A percentile compares a stretch with the other conserved stretches of the same genome.
Conservation (phyloP, 2,113 vertebrate species). For the Zosterops hypoxanthus region DNA sequence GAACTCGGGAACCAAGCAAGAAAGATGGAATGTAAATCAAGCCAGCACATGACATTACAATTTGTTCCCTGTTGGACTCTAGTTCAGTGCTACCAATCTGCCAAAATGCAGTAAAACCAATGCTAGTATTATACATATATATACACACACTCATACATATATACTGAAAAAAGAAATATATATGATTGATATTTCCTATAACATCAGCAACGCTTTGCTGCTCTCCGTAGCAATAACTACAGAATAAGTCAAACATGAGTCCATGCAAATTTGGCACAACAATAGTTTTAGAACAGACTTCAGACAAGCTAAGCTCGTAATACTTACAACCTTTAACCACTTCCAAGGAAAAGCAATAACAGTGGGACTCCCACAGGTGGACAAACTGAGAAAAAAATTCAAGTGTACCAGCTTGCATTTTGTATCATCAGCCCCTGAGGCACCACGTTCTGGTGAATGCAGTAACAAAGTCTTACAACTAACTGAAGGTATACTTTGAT, state of each 20-base stretch:
- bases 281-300: background rate
- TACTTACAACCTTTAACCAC: background rate
- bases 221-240: constrained; percentile 16
- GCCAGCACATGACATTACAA: background rate
- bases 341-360: constrained; percentile 48
- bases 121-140: background rate
- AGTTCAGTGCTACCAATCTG: background rate
- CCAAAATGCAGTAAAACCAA: background rate
- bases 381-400: background rate
- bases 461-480: background rate
- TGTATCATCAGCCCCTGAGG: background rate
- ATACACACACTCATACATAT: accelerated
- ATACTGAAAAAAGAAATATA: background rate
- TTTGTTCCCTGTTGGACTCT: background rate
- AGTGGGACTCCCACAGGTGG: constrained; percentile 14
- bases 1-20: background rate
- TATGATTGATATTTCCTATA: background rate
- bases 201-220: background rate
- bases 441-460: background rate
- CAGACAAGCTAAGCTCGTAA: constrained; percentile 1
- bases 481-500: background rate
- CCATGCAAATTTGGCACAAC: background rate
- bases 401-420: background rate
- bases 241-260: background rate
- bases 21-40: background rate